Evolutionary conservation across 1,140 invertebrate genomes (phyloP).

Genomic region (Ectropis grisescens): DNA sequence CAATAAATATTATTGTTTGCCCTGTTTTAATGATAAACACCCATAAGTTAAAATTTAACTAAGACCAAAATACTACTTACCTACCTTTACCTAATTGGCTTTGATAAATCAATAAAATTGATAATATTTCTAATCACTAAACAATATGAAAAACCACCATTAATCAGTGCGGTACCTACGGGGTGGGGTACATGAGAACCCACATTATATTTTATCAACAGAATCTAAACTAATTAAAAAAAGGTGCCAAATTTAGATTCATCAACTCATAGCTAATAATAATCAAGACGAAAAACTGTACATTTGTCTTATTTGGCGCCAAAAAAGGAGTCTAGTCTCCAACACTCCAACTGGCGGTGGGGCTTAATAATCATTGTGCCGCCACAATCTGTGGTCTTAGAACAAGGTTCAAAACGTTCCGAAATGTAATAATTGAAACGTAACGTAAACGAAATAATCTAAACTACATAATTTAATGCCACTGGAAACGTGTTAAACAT

Average conservation of each 20-base stretch:
- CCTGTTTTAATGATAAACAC: constrained; percentile 4
- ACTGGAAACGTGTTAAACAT: no score
- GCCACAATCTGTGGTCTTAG: background rate
- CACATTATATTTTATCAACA: constrained; percentile 5
- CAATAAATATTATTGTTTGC: constrained; percentile 10
- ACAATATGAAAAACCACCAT: no score
- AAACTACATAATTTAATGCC: no score
- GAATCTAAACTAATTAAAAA: constrained; percentile 8
- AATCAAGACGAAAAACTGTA: constrained; percentile 4
- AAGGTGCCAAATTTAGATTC: constrained; percentile 7
- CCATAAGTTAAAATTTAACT: constrained; percentile 1
- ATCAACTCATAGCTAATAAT: constrained; percentile 7
- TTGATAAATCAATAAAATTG: background rate
- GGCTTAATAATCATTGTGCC: background rate
- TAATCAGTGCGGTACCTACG: no score
- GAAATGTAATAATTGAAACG: no score
- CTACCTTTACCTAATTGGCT: no score
- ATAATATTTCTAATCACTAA: background rate
- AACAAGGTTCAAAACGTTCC: no score
- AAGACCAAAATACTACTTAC: no score
- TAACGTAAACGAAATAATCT: no score
- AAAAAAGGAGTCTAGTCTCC: no score
- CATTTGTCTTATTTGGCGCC: background rate
- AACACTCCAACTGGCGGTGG: background rate
- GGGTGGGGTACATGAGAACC: constrained; percentile 1